Evolutionary conservation across 2,113 vertebrate species (phyloP), one percentile per base, ranked within the genome.

Genomic region (Saccopteryx leptura): DNA sequence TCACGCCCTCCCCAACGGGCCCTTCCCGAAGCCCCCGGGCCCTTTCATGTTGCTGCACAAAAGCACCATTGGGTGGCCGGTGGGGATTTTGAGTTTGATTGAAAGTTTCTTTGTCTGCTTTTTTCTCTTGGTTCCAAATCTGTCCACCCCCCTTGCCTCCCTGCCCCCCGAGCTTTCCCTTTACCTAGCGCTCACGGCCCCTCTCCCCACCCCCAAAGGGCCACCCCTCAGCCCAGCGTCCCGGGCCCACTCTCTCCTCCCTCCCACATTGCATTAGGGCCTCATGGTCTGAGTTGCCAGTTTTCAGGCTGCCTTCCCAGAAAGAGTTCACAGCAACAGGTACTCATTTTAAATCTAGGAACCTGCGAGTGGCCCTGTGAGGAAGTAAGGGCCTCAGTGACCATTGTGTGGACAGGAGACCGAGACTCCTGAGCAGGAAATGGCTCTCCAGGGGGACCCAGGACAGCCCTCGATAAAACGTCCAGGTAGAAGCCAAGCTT

Each of bases 11-110:
- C 97, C 97, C 80, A 5, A 2, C 75, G 65, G 97, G 97, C 98
- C 97, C 98, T 98, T 96, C 98, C 98, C 97, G 97, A 98, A 97
- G 98, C 98, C 96, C 97, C 95, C 94, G 97, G 95, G 97, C 97
- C 86, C 97, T 98, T 98, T 97, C 97, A 98, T 98, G 97, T 97
- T 94, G 81, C 90, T 88, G 83, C 95, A 98, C 97, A 98, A 97
- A 98, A 96, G 97, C 97, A 94, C 97, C 96, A 98, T 92, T 97
- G 97, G 97, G 97, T 89, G 33, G 97, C 95, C 94, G 14, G 88
- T 90, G 94, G 92, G 95, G 97, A 98, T 98, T 97, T 97, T 76
- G 91, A 97, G 95, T 97, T 97, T 97, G 97, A 98, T 97, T 97
- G 97, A 98, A 97, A 97, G 97, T 97, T 97, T 97, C 95, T 96